These are phyloP conservation scores for Bostrychus sinensis DNA, from an alignment of 2,113 vertebrate species.

Conservation along the genomic window DNA sequence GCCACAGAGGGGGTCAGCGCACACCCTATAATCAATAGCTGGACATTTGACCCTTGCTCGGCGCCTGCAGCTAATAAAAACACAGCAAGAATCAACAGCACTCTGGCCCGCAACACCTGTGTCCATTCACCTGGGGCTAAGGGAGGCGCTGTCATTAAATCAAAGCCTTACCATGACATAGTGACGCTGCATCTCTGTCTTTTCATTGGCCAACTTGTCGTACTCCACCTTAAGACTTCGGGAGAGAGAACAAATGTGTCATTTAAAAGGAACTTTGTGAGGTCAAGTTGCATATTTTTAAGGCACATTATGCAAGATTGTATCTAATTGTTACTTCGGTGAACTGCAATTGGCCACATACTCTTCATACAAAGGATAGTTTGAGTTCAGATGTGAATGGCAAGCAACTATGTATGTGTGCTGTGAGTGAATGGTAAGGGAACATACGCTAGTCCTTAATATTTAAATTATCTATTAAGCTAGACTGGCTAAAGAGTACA, in stretches of 20 bases:
- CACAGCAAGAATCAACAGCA: too few relatives aligned
- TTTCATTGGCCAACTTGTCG: constrained; percentile 95
- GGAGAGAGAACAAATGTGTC: not conserved
- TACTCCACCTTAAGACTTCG: constrained; percentile 92
- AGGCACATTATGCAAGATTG: not conserved
- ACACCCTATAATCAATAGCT: constrained; percentile 68
- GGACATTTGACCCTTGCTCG: constrained; percentile 66
- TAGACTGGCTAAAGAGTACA: too few relatives aligned
- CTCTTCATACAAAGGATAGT: not conserved
- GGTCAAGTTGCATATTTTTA: not conserved
- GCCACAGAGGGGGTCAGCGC: constrained; percentile 44
- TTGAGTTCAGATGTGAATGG: not conserved
- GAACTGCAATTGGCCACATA: not conserved
- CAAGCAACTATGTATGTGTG: not conserved
- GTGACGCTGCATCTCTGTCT: constrained; percentile 97
- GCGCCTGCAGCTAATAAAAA: constrained; percentile 57
- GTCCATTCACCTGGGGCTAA: constrained; percentile 63
- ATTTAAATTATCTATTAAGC: too few relatives aligned
- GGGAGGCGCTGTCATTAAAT: constrained; percentile 43
- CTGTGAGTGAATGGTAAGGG: not conserved
- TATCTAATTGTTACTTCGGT: not conserved
- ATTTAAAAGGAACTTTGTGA: not conserved
- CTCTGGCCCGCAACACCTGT: constrained; percentile 56
- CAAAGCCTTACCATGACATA: constrained; percentile 89
- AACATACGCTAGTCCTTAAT: not conserved